Percentiles rank a stretch among this genome's conserved stretches.
These are phyloP conservation scores for Heliocidaris tuberculata DNA, from an alignment of 35 echinoderm and acorn worm genomes.

Conservation along the genomic window DNA sequence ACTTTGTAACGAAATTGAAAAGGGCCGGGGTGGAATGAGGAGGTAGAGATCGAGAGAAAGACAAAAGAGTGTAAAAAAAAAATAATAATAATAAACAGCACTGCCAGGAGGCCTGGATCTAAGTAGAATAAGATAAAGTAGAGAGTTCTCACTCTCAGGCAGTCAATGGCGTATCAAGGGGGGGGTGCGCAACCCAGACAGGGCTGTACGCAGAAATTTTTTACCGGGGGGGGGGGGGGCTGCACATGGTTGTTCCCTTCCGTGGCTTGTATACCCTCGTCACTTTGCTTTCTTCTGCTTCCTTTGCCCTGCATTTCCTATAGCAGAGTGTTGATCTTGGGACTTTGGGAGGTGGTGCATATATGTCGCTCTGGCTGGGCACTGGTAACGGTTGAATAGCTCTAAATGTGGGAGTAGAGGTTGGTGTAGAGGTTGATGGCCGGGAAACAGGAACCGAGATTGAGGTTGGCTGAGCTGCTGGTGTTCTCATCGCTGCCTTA, in stretches of 20 bases:
- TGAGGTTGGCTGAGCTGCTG: not conserved
- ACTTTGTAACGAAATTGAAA: too few species aligned
- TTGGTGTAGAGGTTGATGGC: not conserved
- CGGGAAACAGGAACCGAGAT: not conserved
- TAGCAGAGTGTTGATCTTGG: not conserved
- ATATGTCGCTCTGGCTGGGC: not conserved
- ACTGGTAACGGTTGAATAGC: not conserved
- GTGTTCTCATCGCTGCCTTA: not conserved
- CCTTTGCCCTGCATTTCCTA: not conserved
- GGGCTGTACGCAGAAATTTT: too few species aligned
- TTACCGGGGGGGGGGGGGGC: too few species aligned
- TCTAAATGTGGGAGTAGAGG: not conserved
- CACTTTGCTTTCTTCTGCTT: not conserved
- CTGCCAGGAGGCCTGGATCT: too few species aligned
- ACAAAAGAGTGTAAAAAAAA: too few species aligned
- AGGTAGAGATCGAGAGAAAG: too few species aligned
- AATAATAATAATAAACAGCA: too few species aligned
- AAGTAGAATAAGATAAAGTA: too few species aligned
- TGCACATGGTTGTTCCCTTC: not conserved
- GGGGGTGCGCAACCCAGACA: too few species aligned
- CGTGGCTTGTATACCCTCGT: not conserved
- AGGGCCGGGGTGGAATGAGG: too few species aligned
- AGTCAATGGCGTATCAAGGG: too few species aligned
- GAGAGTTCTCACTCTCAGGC: too few species aligned
- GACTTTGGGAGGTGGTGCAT: not conserved